Evolutionary conservation across 1,140 invertebrate genomes (phyloP).

Genomic region (Lethrus apterus): DNA sequence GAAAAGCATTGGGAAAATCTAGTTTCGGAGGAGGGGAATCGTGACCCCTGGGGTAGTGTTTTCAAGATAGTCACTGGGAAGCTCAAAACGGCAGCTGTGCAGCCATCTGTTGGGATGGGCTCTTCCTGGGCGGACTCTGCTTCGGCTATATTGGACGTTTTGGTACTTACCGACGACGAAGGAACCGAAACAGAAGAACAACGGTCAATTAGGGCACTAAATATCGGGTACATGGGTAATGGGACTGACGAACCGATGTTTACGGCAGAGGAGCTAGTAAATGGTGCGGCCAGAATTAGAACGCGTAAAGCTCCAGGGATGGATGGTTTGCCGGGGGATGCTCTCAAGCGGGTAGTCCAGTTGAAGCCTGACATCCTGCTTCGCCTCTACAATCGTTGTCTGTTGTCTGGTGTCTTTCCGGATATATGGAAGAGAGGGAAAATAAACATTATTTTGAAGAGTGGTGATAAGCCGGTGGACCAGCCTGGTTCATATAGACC

Average conservation of each 20-base stretch:
- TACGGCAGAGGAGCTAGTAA: slow-evolving; percentile 1
- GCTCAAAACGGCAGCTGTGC: too few species aligned
- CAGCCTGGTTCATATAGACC: background rate
- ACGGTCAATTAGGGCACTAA: background rate
- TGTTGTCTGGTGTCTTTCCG: slow-evolving; percentile 6
- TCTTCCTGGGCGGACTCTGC: too few species aligned
- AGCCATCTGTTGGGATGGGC: too few species aligned
- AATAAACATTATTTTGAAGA: slow-evolving; percentile 9
- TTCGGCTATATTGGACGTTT: background rate
- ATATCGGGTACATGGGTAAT: background rate
- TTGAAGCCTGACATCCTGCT: background rate
- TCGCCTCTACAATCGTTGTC: background rate
- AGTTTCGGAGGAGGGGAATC: too few species aligned
- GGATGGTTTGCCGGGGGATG: slow-evolving; percentile 12
- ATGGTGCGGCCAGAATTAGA: slow-evolving; percentile 4
- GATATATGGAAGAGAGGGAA: slow-evolving; percentile 14
- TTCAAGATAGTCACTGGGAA: too few species aligned
- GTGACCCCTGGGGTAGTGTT: too few species aligned
- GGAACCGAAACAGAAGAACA: background rate
- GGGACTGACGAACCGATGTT: background rate
- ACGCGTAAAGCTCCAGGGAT: slow-evolving; percentile 9
- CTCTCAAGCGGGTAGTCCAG: slow-evolving; percentile 3
- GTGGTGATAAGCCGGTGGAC: background rate
- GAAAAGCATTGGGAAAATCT: too few species aligned
- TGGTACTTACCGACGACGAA: background rate